phyloP scores from a whole-genome alignment of 2,797 vertebrate species.

The Acomys russatus region DNA sequence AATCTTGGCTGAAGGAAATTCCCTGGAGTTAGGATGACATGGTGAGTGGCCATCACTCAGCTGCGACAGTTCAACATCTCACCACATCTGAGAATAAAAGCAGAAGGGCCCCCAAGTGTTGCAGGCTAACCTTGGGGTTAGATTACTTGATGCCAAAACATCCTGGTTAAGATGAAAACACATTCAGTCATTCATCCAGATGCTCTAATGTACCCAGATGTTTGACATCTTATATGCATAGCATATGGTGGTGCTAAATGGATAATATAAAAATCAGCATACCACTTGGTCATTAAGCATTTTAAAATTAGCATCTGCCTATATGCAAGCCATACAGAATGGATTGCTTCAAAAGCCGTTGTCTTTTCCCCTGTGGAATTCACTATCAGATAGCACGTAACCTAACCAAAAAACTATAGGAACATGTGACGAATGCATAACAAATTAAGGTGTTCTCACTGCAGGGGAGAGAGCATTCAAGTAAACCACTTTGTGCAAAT shows the following conservation, averaged over 20 bases:
- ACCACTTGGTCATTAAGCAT: slow-evolving; percentile 37
- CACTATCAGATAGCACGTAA: background rate
- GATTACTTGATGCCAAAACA: slow-evolving; percentile 65
- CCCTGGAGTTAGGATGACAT: slow-evolving; percentile 65
- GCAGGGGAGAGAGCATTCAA: slow-evolving; percentile 8
- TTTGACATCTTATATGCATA: slow-evolving; percentile 52
- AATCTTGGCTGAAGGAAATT: slow-evolving; percentile 70
- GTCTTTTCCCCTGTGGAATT: slow-evolving; percentile 8
- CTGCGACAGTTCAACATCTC: slow-evolving; percentile 36
- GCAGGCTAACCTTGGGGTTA: slow-evolving; percentile 39
- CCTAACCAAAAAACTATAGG: slow-evolving; percentile 28
- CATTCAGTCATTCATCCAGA: slow-evolving; percentile 25
- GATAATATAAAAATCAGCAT: slow-evolving; percentile 39
- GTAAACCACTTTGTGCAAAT: slow-evolving; percentile 24
- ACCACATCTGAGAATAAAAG: slow-evolving; percentile 61
- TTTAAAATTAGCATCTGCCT: slow-evolving; percentile 55
- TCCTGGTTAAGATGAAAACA: slow-evolving; percentile 64
- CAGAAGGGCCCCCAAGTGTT: slow-evolving; percentile 26
- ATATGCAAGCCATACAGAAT: background rate
- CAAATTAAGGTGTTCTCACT: slow-evolving; percentile 37
- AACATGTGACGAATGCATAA: slow-evolving; percentile 39
- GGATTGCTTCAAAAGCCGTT: background rate
- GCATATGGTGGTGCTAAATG: slow-evolving; percentile 29
- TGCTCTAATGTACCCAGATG: slow-evolving; percentile 59
- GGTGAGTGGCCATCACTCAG: slow-evolving; percentile 66